phyloP scores from a whole-genome alignment of 2,888 invertebrate species.

The Andrena flavipes region DNA sequence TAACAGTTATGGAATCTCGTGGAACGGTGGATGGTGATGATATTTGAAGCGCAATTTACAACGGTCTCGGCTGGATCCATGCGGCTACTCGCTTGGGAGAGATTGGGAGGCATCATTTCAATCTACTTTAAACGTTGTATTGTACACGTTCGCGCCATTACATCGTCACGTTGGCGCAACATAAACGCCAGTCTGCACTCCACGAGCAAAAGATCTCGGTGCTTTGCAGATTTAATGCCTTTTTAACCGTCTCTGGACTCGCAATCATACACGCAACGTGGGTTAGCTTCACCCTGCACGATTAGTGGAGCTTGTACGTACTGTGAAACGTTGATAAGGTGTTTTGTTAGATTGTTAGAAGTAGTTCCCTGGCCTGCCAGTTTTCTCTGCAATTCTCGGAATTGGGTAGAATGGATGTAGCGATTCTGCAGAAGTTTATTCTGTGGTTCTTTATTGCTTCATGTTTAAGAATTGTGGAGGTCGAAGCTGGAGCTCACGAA shows the following conservation, averaged over 20 bases:
- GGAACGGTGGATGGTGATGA: constrained; percentile 17
- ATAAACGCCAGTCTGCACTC: background rate
- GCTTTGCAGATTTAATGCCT: background rate
- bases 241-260: background rate
- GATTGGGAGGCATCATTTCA: constrained; percentile 25
- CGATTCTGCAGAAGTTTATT: too few relatives aligned
- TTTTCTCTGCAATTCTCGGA: too few relatives aligned
- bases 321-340: too few relatives aligned
- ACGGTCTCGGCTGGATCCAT: background rate
- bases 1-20: constrained; percentile 11
- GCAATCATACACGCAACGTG: background rate
- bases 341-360: too few relatives aligned
- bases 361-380: too few relatives aligned
- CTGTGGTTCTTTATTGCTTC: too few relatives aligned
- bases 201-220: background rate
- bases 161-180: background rate
- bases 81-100: constrained; percentile 5
- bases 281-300: too few relatives aligned
- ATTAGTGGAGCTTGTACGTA: too few relatives aligned
- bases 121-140: constrained; percentile 5
- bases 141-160: background rate
- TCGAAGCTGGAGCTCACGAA: too few relatives aligned
- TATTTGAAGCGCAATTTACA: constrained; percentile 39
- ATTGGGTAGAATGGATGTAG: too few relatives aligned
- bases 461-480: too few relatives aligned